Evolutionary conservation across 2,888 invertebrate genomes (phyloP), one percentile per base, ranked within the genome.

Genomic region (Pseudococcus jackbeardsleyi): DNA sequence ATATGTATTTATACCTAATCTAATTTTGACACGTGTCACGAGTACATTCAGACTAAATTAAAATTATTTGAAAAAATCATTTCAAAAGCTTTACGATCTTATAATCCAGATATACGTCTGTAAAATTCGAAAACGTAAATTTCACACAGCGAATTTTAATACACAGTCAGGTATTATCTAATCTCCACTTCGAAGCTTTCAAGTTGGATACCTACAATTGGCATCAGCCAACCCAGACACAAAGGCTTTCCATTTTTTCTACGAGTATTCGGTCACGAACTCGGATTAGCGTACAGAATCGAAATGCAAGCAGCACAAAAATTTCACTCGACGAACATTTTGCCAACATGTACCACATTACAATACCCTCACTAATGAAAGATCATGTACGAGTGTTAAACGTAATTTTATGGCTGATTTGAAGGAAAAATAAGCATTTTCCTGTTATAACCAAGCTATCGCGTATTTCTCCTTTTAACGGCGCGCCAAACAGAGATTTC

Each of bases 361-460:
- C 54, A 54, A 54, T 54, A 54, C 54, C 54, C 5, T 54, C 54
- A 17, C 17, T 54, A 54, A 54, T 54, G 54, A 54, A 54, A 54
- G 54, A 17, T 17, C 54, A 54, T 54, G 17, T 17, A 54, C 26
- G 26, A 33, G 26, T 54, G 12, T 54, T 54, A 54, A 54, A 54
- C 54, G 54, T 54, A 54, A 54, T 54, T 54, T 54, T 54, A 54
- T 54, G 54, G 54, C 54, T 54, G 54, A 54, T 54, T 54, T 54
- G 54, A 54, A 54, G 54, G 54, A 54, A 54, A 54, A 54, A 54
- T 54, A 54, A 54, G 54, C 54, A 54, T 54, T 54, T 54, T 54
- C 54, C 54, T 54, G 54, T 54, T 54, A 17, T 54, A 54, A 54
- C 15, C 54, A 17, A 54, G 54, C 5, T 12, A 54, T 54, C 17